Evolutionary conservation across 2,888 invertebrate genomes (phyloP).

Genomic region (Adela reaumurella): DNA sequence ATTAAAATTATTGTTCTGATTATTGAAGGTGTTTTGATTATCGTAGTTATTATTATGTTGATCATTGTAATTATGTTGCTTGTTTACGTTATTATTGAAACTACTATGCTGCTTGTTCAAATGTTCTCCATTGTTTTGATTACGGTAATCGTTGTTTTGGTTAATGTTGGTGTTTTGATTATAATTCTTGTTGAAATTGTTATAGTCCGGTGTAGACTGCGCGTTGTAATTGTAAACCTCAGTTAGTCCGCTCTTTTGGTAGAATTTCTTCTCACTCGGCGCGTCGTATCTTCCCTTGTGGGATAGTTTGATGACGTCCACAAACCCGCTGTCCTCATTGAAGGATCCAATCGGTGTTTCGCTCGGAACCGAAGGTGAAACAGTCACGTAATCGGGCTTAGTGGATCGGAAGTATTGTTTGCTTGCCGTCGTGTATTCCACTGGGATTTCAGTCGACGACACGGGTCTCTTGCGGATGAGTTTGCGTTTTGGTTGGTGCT

Average conservation of each 20-base stretch:
- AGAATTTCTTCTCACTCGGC: conserved; percentile 17
- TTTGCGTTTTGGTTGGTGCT: conserved; percentile 31
- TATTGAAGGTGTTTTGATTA: too few species aligned
- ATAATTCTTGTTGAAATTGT: conserved; percentile 25
- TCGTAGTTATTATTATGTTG: conserved; percentile 24
- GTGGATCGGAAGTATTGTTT: background rate
- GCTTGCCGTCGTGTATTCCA: conserved; percentile 23
- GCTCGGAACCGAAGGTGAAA: background rate
- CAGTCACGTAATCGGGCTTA: background rate
- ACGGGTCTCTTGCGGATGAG: conserved; percentile 40
- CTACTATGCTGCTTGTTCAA: background rate
- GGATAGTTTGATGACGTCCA: background rate
- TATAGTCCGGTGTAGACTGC: conserved; percentile 31
- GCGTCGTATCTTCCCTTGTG: background rate
- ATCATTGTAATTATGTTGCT: conserved; percentile 16
- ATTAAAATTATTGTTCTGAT: conserved; percentile 20
- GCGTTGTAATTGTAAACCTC: conserved; percentile 48
- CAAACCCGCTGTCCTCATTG: background rate
- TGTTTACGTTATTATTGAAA: conserved; percentile 2
- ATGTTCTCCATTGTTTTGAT: too few species aligned
- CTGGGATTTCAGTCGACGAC: conserved; percentile 24
- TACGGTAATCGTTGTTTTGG: background rate
- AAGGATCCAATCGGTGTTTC: background rate
- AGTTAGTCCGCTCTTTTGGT: conserved; percentile 40
- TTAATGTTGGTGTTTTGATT: background rate